Conservation (phyloP, 2,797 vertebrate species). For the Gallinago solitaria region DNA sequence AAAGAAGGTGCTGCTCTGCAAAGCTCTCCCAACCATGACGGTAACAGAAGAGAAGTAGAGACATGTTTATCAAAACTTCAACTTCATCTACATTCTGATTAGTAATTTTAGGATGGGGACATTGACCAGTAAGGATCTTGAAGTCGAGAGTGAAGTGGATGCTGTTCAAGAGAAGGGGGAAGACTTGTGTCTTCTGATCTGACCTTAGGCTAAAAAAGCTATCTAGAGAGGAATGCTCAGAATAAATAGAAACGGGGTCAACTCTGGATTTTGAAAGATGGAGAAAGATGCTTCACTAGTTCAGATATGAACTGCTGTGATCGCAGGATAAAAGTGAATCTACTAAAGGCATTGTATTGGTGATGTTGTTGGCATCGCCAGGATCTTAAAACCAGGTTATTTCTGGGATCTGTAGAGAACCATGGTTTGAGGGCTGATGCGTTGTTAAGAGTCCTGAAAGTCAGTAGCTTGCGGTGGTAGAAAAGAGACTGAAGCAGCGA, state of each 20-base stretch:
- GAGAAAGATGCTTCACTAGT: background rate
- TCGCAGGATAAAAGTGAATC: background rate
- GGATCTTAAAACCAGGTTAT: background rate
- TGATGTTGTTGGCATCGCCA: background rate
- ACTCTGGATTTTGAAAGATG: background rate
- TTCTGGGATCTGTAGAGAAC: background rate
- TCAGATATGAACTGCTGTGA: background rate
- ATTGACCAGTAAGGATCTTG: background rate
- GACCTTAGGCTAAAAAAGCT: background rate
- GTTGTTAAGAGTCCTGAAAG: background rate
- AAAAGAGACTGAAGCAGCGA: background rate
- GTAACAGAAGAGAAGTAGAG: background rate
- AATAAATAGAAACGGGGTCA: background rate
- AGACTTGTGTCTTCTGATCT: background rate
- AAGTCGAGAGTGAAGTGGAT: background rate
- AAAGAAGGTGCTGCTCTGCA: background rate
- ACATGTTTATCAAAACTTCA: background rate
- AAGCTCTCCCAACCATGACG: background rate
- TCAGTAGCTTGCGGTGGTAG: background rate
- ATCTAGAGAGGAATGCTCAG: accelerated
- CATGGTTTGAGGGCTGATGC: background rate
- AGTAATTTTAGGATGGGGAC: background rate
- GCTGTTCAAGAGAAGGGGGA: background rate
- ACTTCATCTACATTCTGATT: background rate
- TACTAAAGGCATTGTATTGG: background rate